Percentiles rank a stretch among this genome's conserved stretches.
These are phyloP conservation scores for Barbus barbus DNA, from an alignment of 2,113 vertebrate genomes.

Conservation along the genomic window DNA sequence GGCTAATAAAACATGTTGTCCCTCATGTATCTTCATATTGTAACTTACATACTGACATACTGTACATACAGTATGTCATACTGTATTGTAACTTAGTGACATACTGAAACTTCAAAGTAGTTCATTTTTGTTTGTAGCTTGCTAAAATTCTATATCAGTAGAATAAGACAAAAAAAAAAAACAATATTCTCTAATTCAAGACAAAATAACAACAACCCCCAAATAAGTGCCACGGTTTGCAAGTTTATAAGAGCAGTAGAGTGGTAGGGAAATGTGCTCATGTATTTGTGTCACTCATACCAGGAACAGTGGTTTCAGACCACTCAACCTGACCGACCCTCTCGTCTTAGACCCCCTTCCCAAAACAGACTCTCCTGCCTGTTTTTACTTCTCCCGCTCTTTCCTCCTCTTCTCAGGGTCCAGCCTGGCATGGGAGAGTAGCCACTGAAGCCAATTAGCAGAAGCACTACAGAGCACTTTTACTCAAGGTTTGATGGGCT, in stretches of 20 bases:
- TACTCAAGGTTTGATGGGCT: constrained; percentile 75
- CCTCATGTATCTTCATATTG: too few species aligned
- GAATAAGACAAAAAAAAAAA: too few species aligned
- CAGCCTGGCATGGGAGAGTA: constrained; percentile 67
- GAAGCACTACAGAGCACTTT: constrained; percentile 79
- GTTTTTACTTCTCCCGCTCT: constrained; percentile 53
- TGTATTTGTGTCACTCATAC: constrained; percentile 3
- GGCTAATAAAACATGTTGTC: too few species aligned
- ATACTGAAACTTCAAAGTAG: too few species aligned
- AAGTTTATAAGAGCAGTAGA: background rate
- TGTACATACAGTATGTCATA: too few species aligned
- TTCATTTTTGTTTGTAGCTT: too few species aligned
- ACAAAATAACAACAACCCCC: background rate
- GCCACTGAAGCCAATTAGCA: constrained; percentile 81
- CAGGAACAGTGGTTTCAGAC: background rate
- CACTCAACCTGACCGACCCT: background rate
- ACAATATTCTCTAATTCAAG: background rate
- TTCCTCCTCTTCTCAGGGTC: constrained; percentile 55
- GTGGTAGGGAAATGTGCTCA: background rate
- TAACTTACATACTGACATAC: too few species aligned
- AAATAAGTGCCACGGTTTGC: background rate
- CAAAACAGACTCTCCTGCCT: constrained; percentile 46
- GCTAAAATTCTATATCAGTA: too few species aligned
- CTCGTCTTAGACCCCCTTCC: too few species aligned
- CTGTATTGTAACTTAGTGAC: too few species aligned